Conservation (phyloP, 2,797 vertebrate genomes). For the Moxostoma hubbsi region DNA sequence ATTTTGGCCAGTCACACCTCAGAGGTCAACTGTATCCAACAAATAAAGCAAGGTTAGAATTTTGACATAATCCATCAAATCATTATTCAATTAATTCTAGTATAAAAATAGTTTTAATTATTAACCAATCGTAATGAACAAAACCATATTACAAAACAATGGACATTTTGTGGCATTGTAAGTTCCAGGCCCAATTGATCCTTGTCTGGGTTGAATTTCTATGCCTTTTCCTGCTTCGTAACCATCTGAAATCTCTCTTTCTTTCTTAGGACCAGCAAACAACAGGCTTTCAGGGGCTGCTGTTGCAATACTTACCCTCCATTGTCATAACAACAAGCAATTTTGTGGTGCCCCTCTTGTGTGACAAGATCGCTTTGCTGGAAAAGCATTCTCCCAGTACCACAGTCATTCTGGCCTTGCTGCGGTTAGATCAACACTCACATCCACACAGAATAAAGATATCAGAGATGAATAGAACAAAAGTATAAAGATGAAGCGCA, state of each 20-base stretch:
- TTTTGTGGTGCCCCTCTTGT: slow-evolving; percentile 82
- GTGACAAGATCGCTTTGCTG: slow-evolving; percentile 76
- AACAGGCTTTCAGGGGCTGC: slow-evolving; percentile 71
- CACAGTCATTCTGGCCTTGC: slow-evolving; percentile 80
- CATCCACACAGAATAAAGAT: neutral
- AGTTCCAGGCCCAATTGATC: too few species aligned
- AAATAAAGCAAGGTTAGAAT: too few species aligned
- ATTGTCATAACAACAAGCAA: slow-evolving; percentile 84
- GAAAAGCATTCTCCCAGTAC: slow-evolving; percentile 80
- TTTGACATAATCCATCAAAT: too few species aligned
- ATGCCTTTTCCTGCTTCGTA: neutral
- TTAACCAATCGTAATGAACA: too few species aligned
- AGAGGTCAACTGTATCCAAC: too few species aligned
- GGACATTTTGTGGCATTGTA: too few species aligned
- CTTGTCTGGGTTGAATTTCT: too few species aligned
- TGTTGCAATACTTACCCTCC: slow-evolving; percentile 84
- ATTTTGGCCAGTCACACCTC: too few species aligned
- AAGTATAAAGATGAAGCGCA: slow-evolving; percentile 6
- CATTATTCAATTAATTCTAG: too few species aligned
- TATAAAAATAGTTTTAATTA: too few species aligned
- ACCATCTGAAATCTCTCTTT: neutral
- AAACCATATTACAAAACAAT: too few species aligned
- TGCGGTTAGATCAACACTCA: slow-evolving; percentile 74
- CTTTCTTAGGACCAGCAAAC: slow-evolving; percentile 47
- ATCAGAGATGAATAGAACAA: slow-evolving; percentile 21